phyloP scores from a whole-genome alignment of 2,888 invertebrate species.

The Drosophila picticornis region DNA sequence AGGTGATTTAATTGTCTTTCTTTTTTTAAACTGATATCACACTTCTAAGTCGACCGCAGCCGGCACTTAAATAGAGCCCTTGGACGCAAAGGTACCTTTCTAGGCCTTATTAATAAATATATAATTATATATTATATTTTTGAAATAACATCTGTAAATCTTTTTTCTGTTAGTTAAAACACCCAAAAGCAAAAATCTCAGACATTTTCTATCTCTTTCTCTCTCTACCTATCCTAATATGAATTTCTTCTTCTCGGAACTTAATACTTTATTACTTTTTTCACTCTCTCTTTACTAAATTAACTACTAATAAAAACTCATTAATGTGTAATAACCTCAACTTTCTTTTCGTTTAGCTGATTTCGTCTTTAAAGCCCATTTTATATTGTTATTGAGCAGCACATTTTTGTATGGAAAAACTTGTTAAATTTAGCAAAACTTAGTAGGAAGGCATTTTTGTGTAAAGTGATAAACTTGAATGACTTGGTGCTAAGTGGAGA shows the following conservation, averaged over 20 bases:
- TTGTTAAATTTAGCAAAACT: conserved; percentile 15
- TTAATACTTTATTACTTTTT: not conserved
- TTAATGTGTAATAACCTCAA: not conserved
- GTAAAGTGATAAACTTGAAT: conserved; percentile 42
- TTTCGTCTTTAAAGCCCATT: not conserved
- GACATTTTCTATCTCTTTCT: not conserved
- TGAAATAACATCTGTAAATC: not conserved
- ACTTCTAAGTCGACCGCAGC: not conserved
- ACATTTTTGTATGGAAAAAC: not conserved
- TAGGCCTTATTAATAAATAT: not conserved
- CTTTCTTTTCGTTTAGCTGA: not conserved
- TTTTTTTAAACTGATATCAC: conserved; percentile 7
- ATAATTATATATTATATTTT: not conserved
- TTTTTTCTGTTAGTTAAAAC: not conserved
- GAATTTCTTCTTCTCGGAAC: not conserved
- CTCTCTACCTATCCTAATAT: not conserved
- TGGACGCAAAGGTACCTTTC: not conserved
- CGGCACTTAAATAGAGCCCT: not conserved
- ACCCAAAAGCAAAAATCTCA: not conserved
- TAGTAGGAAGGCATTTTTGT: conserved; percentile 30
- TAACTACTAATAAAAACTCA: conserved; percentile 1
- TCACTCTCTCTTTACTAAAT: not conserved
- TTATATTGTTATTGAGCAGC: conserved; percentile 5
- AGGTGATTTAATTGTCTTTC: conserved; percentile 18
- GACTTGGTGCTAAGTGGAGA: conserved; percentile 51